phyloP scores from a whole-genome alignment of 2,113 vertebrate species.

The Anser cygnoides region DNA sequence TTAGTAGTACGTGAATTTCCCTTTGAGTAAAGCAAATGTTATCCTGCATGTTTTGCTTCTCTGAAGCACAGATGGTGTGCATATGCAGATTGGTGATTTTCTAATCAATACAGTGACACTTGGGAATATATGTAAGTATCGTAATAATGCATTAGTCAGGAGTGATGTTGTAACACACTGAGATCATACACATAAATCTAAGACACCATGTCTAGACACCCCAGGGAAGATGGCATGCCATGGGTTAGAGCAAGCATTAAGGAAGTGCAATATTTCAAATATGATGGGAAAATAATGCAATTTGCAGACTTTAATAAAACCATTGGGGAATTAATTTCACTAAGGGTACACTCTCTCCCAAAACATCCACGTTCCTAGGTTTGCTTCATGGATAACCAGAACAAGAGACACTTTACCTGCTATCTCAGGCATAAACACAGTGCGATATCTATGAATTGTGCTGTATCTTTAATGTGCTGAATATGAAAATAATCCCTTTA shows the following conservation, averaged over 20 bases:
- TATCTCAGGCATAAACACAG: conserved; percentile 74
- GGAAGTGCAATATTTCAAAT: conserved; percentile 79
- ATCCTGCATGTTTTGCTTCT: conserved; percentile 77
- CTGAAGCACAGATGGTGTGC: conserved; percentile 85
- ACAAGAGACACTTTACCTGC: conserved; percentile 72
- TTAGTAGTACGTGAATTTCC: conserved; percentile 68
- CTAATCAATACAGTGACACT: conserved; percentile 87
- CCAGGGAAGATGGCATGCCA: conserved; percentile 80
- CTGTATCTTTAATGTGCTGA: conserved; percentile 71
- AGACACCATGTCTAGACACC: conserved; percentile 81
- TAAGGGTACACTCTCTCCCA: conserved; percentile 67
- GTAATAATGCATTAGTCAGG: conserved; percentile 84
- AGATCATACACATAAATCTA: conserved; percentile 85
- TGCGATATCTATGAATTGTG: conserved; percentile 65
- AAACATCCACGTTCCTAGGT: conserved; percentile 66
- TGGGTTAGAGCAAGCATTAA: conserved; percentile 78
- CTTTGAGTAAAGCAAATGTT: conserved; percentile 74
- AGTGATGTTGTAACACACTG: conserved; percentile 85
- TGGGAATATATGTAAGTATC: conserved; percentile 87
- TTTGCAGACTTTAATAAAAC: conserved; percentile 83
- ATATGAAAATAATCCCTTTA: conserved; percentile 80
- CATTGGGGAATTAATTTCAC: conserved; percentile 81
- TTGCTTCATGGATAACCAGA: conserved; percentile 73
- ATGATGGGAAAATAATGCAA: conserved; percentile 81
- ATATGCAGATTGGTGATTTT: conserved; percentile 89